Conservation (phyloP, 2,797 vertebrate species). For the Xerus rutilus region DNA sequence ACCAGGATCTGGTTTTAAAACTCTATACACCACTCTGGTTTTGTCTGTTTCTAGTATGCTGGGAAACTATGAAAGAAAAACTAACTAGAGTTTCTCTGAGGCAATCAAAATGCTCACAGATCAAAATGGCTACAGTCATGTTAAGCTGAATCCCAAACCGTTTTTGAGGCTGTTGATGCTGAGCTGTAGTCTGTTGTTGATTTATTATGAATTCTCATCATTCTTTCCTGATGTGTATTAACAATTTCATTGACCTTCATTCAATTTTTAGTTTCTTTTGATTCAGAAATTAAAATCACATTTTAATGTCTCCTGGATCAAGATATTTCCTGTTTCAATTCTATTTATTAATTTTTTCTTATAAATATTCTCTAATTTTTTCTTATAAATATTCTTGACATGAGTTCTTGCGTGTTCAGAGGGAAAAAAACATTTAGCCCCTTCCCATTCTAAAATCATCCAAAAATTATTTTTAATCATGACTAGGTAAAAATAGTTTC, state of each 20-base stretch:
- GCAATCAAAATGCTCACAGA: too few species aligned
- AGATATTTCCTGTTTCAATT: neutral
- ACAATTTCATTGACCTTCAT: neutral
- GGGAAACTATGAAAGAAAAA: neutral
- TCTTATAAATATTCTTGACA: neutral
- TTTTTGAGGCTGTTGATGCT: neutral
- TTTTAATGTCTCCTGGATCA: neutral
- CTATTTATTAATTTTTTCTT: constrained; percentile 18
- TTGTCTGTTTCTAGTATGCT: neutral
- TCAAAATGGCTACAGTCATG: neutral
- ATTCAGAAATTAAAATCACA: neutral
- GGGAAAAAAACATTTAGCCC: neutral
- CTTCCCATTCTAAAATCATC: neutral
- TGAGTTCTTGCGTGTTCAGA: neutral
- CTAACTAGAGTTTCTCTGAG: neutral
- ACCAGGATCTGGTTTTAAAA: neutral
- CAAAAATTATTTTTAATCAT: constrained; percentile 14
- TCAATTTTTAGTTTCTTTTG: neutral
- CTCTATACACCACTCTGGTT: neutral
- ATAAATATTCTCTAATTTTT: neutral
- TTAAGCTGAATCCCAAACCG: neutral
- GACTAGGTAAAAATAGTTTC: neutral
- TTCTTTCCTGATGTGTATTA: neutral
- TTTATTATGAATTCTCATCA: neutral
- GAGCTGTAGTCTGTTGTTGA: neutral